phyloP scores from a whole-genome alignment of 2,888 invertebrate genomes.

The Panzeria rudis region DNA sequence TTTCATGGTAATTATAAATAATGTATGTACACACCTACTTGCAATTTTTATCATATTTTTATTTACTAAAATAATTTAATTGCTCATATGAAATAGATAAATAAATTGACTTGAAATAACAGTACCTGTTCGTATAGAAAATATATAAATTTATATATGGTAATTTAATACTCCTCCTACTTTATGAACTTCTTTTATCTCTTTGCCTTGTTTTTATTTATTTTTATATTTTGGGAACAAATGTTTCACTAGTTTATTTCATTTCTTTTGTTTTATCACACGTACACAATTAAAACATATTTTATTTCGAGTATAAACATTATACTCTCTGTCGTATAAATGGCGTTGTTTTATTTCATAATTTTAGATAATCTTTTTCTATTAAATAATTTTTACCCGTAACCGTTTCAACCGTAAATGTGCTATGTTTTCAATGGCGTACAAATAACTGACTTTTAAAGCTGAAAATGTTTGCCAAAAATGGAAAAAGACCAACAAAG shows the following conservation, averaged over 20 bases:
- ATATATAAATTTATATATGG: not conserved
- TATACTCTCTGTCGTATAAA: conserved; percentile 28
- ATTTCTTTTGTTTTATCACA: conserved; percentile 32
- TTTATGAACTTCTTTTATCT: not conserved
- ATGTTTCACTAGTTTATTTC: conserved; percentile 14
- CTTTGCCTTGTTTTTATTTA: not conserved
- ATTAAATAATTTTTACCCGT: conserved; percentile 66
- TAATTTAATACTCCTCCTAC: not conserved
- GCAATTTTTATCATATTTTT: no score
- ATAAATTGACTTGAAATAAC: not conserved
- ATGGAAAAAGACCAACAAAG: conserved; percentile 42
- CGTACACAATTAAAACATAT: conserved; percentile 44
- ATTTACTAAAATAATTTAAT: no score
- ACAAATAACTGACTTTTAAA: conserved; percentile 64
- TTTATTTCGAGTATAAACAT: conserved; percentile 29
- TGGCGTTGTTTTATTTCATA: conserved; percentile 39
- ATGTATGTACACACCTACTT: no score
- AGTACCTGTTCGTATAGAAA: not conserved
- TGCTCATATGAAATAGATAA: not conserved
- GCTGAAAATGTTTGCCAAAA: conserved; percentile 56
- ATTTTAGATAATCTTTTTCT: conserved; percentile 18
- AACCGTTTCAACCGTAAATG: conserved; percentile 67
- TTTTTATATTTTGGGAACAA: not conserved
- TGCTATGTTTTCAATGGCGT: conserved; percentile 68
- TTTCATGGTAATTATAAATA: not conserved